Evolutionary conservation across 2,888 invertebrate genomes (phyloP).

Genomic region (Cosmopolites sordidus): DNA sequence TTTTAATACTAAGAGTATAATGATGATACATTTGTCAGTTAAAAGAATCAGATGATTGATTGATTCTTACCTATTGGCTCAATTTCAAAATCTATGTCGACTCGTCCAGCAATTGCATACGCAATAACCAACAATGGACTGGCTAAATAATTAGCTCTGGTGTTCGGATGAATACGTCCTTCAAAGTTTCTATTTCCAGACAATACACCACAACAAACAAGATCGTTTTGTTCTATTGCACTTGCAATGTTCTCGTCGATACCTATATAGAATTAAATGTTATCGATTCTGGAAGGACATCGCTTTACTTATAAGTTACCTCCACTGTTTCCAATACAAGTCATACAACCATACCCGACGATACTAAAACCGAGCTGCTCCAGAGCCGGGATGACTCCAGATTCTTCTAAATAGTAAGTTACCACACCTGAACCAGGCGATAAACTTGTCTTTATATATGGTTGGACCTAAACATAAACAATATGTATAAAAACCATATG

Average conservation of each 20-base stretch:
- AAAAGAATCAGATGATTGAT: no score
- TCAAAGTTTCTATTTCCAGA: constrained; percentile 99
- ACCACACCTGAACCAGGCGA: constrained; percentile 68
- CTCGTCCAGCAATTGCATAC: constrained; percentile 93
- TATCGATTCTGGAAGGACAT: background rate
- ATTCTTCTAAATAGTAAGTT: constrained; percentile 60
- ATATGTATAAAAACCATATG: background rate
- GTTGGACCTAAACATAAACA: constrained; percentile 51
- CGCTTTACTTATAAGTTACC: constrained; percentile 44
- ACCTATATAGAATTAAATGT: constrained; percentile 15
- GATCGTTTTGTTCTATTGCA: constrained; percentile 87
- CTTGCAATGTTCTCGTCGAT: constrained; percentile 86
- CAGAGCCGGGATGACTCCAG: constrained; percentile 85
- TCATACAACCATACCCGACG: constrained; percentile 99
- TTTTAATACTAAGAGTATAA: no score
- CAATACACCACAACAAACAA: constrained; percentile 92
- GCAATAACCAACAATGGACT: constrained; percentile 97
- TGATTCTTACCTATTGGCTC: constrained; percentile 68
- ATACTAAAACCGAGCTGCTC: constrained; percentile 86
- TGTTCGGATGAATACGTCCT: constrained; percentile 95
- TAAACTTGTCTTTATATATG: constrained; percentile 94
- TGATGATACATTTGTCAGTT: no score
- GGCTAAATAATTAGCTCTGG: constrained; percentile 94
- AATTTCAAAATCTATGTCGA: constrained; percentile 90
- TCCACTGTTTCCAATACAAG: constrained; percentile 98